Base-by-base conservation (phyloP, 1,140 invertebrate species). In the Oryctes rhinoceros region DNA sequence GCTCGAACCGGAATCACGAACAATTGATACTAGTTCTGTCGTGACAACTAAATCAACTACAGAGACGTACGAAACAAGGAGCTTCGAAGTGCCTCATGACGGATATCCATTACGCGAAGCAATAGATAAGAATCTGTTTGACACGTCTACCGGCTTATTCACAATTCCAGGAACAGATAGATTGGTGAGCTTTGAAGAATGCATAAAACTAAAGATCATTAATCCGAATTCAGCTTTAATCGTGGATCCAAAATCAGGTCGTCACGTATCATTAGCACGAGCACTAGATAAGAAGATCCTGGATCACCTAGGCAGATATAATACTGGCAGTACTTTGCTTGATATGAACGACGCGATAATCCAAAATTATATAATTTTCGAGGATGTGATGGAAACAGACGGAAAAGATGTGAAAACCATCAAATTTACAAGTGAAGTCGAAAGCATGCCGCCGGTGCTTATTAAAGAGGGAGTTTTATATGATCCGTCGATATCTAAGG, bases 151-250 rank as follows among this genome's bases (percentile, higher is more conserved):
- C 6, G 96, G 96, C 3, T 89, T 96, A 3, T 97, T 98, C 85
- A 93, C 94, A 76, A 95, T 98, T 83, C 96, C 96, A 49, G 94
- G 94, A 44, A 96, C 95, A 1, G 95, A 97, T 86, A 91, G 95
- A 84, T 88, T 95, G 39, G 91, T 97, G 4, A 94, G 95, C 80
- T 94, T 99, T 83, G 91, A 96, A 87, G 96, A 98, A 88, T 97
- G 96, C 83, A 89, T 98, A 44, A 92, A 93, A 83, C 89, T 96
- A 74, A 92, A 94, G 84, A 94, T 98, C 11, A 95, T 99, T 62
- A 94, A 97, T 88, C 91, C 94, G 3, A 89, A 92, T 78, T 96
- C 96, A 3, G 94, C 94, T 35, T 85, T 91, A 35, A 95, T 96
- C 9, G 88, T 96, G 79, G 95, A 97, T 87, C 91, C 92, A 0